These are phyloP conservation scores for Cryptoprocta ferox DNA, from an alignment of 2,797 vertebrate species.

Conservation along the genomic window DNA sequence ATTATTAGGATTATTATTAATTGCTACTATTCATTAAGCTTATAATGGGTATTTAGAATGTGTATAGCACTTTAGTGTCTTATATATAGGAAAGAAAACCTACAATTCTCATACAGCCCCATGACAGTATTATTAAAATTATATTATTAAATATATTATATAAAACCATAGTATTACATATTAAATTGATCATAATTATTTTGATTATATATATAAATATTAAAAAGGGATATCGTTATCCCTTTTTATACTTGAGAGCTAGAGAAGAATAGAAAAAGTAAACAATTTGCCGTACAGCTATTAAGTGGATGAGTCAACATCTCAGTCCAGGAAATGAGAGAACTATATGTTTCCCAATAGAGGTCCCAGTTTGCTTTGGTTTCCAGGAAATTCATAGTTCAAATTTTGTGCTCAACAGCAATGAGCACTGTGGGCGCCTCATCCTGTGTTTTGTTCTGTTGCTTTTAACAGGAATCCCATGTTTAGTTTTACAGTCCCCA, in stretches of 20 bases:
- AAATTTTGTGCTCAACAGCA: not conserved
- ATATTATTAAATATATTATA: not conserved
- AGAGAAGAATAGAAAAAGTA: not conserved
- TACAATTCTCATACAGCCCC: not conserved
- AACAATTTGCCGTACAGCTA: not conserved
- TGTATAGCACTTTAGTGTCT: not conserved
- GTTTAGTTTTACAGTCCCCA: not conserved
- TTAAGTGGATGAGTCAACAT: not conserved
- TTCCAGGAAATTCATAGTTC: not conserved
- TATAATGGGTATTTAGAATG: not conserved
- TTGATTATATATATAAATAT: not conserved
- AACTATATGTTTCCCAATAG: not conserved
- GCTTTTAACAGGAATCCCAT: not conserved
- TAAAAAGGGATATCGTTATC: not conserved
- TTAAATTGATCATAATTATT: not conserved
- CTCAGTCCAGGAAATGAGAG: not conserved
- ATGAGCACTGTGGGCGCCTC: not conserved
- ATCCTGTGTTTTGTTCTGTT: not conserved
- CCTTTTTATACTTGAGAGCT: not conserved
- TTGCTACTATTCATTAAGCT: not conserved
- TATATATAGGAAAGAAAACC: not conserved
- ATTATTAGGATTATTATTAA: not conserved
- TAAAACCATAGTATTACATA: not conserved
- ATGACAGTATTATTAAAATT: not conserved
- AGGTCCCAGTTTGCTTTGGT: not conserved